Conservation (phyloP, 2,888 invertebrate species). For the Flexamia atlantica region DNA sequence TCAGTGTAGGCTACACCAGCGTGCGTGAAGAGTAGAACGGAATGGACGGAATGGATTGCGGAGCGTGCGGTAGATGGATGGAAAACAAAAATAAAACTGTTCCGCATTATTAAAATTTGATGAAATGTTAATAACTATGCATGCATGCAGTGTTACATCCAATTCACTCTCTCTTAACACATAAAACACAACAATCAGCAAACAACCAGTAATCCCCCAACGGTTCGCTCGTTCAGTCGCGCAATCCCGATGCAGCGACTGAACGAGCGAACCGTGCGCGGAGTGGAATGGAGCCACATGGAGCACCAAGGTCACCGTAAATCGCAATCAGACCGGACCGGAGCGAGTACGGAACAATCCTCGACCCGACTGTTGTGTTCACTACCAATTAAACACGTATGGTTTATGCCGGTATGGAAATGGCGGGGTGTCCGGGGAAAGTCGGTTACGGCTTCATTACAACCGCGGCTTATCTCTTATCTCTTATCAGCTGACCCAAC, state of each 20-base stretch:
- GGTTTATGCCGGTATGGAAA: constrained; percentile 15
- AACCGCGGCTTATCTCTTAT: not conserved
- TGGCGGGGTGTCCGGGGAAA: not conserved
- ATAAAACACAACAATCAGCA: no score
- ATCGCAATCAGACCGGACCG: constrained; percentile 41
- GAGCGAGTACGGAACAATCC: constrained; percentile 17
- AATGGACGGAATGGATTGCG: no score
- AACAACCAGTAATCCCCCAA: not conserved
- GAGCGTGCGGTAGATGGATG: no score
- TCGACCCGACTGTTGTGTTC: not conserved
- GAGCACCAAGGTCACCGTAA: constrained; percentile 42
- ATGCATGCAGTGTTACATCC: no score
- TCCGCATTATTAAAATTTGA: no score
- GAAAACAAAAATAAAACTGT: no score
- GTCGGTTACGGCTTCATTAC: constrained; percentile 13
- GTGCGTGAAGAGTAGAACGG: no score
- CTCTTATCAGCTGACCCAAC: not conserved
- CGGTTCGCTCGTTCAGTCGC: not conserved
- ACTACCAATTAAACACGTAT: constrained; percentile 32
- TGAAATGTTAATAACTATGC: no score
- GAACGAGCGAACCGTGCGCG: not conserved
- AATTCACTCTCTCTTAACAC: no score
- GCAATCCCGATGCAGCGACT: no score
- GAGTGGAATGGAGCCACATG: not conserved
- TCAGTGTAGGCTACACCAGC: no score